These are phyloP conservation scores for Spinibarbus caldwelli DNA, from an alignment of 2,797 vertebrate genomes.

Conservation along the genomic window DNA sequence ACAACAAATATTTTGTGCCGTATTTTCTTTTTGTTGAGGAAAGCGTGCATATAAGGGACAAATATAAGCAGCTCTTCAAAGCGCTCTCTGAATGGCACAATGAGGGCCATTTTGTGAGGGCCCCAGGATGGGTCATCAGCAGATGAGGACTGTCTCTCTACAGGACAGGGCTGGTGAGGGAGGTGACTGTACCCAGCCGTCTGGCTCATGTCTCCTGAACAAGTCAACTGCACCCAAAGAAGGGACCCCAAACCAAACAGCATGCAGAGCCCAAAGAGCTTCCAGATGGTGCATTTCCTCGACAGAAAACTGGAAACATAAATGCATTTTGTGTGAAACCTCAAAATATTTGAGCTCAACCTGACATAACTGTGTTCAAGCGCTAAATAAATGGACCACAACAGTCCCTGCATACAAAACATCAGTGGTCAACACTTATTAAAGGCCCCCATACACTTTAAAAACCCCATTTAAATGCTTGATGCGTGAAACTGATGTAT, in stretches of 20 bases:
- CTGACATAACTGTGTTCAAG: not conserved
- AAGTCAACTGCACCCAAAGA: constrained; percentile 94
- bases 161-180: constrained; percentile 75
- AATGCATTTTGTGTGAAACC: not conserved
- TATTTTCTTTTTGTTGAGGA: constrained; percentile 91
- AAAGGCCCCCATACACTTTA: not conserved
- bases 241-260: constrained; percentile 86
- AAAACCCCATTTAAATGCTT: not conserved
- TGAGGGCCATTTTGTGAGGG: constrained; percentile 88
- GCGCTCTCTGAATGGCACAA: constrained; percentile 94
- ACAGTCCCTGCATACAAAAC: not conserved
- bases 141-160: constrained; percentile 61
- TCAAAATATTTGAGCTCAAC: not conserved
- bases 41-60: constrained; percentile 92
- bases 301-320: constrained; percentile 74
- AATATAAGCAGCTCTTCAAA: constrained; percentile 96
- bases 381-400: not conserved
- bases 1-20: constrained; percentile 90
- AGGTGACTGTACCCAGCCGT: constrained; percentile 22
- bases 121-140: constrained; percentile 86
- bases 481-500: not conserved
- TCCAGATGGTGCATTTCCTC: constrained; percentile 84
- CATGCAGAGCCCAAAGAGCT: constrained; percentile 88
- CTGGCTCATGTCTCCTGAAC: constrained; percentile 81
- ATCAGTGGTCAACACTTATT: not conserved